Percentiles rank a stretch among this genome's conserved stretches.
phyloP scores from a whole-genome alignment of 2,797 vertebrate genomes.

The Gouania willdenowi region DNA sequence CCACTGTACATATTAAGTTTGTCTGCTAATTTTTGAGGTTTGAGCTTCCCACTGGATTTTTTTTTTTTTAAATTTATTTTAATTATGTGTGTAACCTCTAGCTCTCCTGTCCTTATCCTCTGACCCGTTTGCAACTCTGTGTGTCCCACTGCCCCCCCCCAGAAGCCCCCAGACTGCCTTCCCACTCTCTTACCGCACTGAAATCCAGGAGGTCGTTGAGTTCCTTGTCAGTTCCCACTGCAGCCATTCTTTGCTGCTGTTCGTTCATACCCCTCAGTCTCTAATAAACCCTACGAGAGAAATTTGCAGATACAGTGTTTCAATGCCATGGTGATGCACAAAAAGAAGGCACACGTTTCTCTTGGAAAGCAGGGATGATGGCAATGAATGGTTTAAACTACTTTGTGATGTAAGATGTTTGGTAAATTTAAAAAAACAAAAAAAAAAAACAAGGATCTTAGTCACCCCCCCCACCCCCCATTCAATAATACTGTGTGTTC shows the following conservation, averaged over 20 bases:
- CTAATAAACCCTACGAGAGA: constrained; percentile 82
- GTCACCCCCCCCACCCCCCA: too few relatives aligned
- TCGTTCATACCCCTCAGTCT: constrained; percentile 82
- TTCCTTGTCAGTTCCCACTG: constrained; percentile 98
- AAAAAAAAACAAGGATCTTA: too few relatives aligned
- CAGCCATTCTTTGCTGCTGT: constrained; percentile 95
- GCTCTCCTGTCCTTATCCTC: constrained; percentile 21
- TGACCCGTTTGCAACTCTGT: constrained; percentile 39
- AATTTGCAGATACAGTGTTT: constrained; percentile 74
- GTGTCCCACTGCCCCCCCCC: constrained; percentile 51
- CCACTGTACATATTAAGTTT: too few relatives aligned
- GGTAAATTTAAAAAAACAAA: neutral
- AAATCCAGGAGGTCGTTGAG: constrained; percentile 99
- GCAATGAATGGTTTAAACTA: constrained; percentile 48
- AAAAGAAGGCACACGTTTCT: constrained; percentile 60
- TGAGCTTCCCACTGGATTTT: constrained; percentile 1
- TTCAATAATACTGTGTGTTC: too few relatives aligned
- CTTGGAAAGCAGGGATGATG: constrained; percentile 34
- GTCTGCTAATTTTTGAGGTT: too few relatives aligned
- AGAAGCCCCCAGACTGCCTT: constrained; percentile 58
- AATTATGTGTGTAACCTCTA: constrained; percentile 19
- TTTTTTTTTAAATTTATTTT: too few relatives aligned
- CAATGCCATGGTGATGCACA: constrained; percentile 65
- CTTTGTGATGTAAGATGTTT: constrained; percentile 19
- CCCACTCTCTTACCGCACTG: constrained; percentile 91